Evolutionary conservation across 2,797 vertebrate genomes (phyloP).

Genomic region (Alauda arvensis): DNA sequence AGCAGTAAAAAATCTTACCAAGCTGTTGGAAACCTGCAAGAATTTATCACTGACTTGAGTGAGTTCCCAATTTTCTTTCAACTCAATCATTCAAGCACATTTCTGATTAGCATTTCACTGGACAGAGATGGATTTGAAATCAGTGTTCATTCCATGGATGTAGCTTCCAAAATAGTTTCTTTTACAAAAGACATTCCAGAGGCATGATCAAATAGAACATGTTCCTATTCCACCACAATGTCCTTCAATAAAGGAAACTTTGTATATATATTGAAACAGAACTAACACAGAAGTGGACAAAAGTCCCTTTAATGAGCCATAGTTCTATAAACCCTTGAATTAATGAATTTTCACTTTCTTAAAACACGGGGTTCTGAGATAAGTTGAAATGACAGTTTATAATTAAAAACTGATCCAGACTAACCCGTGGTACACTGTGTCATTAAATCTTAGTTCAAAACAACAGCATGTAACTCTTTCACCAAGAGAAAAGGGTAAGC

Average conservation of each 20-base stretch:
- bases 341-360: not conserved
- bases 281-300: not conserved
- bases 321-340: not conserved
- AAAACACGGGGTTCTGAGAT: not conserved
- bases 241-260: not conserved
- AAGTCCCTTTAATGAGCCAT: not conserved
- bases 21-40: constrained; percentile 6
- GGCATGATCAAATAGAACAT: not conserved
- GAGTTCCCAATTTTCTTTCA: not conserved
- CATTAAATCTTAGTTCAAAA: not conserved
- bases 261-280: not conserved
- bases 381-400: not conserved
- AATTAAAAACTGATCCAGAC: not conserved
- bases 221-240: not conserved
- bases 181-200: constrained; percentile 28
- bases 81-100: not conserved
- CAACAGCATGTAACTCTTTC: not conserved
- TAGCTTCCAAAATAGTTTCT: constrained; percentile 37
- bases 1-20: not conserved
- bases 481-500: not conserved
- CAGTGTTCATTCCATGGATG: not conserved
- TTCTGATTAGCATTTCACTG: not conserved
- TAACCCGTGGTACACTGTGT: not conserved
- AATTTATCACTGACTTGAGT: constrained; percentile 45
- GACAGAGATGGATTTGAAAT: constrained; percentile 1